Percentiles rank a stretch among this genome's conserved stretches.
Conservation (phyloP, 1,140 invertebrate species). For the Ceratoteleas bidentatus region DNA sequence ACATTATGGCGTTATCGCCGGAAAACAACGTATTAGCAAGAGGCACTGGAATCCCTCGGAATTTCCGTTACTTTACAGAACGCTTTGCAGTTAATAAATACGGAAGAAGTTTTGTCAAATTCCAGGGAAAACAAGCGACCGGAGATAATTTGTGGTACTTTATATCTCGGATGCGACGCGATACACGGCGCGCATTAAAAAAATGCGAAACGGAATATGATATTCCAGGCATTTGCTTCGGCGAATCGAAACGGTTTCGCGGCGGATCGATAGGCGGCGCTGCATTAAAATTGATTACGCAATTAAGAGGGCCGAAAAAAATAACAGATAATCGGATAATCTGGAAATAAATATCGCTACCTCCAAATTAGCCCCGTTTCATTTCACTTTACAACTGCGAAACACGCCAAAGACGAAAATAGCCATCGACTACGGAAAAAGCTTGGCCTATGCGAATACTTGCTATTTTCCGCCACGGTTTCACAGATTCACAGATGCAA, state of each 20-base stretch:
- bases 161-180: conserved; percentile 33
- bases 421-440: no score
- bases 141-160: conserved; percentile 54
- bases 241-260: conserved; percentile 14
- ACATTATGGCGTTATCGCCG: conserved; percentile 30
- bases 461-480: no score
- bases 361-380: no score
- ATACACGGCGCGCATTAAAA: conserved; percentile 9
- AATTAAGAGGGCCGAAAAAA: no score
- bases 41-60: conserved; percentile 30
- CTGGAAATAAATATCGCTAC: no score
- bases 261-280: background rate
- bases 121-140: conserved; percentile 38
- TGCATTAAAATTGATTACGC: conserved; percentile 16
- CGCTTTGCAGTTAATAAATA: conserved; percentile 51
- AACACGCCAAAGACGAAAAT: no score
- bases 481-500: no score
- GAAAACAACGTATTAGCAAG: conserved; percentile 39
- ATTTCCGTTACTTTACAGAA: conserved; percentile 34
- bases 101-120: conserved; percentile 40
- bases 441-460: no score
- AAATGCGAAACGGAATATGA: conserved; percentile 28
- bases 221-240: conserved; percentile 37
- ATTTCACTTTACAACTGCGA: no score
- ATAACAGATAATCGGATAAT: no score